Percentiles rank a stretch among this genome's conserved stretches.
Evolutionary conservation across 2,888 invertebrate species (phyloP).

Genomic region (Caenorhabditis sp.): DNA sequence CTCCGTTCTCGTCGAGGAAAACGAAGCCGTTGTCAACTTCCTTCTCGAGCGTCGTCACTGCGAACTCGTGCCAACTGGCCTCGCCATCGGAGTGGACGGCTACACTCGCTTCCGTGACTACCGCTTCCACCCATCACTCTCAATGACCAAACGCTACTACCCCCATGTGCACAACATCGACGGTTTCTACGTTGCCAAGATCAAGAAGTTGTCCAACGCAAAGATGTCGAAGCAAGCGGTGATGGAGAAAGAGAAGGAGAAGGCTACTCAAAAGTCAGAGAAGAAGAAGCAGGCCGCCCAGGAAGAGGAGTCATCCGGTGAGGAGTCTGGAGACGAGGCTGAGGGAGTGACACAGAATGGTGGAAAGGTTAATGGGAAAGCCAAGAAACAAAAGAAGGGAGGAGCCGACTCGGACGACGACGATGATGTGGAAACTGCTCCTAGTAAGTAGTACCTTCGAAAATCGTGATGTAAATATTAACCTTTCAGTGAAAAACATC

Average conservation of each 20-base stretch:
- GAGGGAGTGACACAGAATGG: not conserved
- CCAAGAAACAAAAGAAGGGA: conserved; percentile 18
- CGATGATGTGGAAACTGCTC: conserved; percentile 49
- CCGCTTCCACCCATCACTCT: conserved; percentile 93
- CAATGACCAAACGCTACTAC: conserved; percentile 93
- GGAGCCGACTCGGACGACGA: conserved; percentile 47
- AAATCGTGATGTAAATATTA: too few species aligned
- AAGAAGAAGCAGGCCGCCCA: conserved; percentile 37
- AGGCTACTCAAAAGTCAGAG: conserved; percentile 35
- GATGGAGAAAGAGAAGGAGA: conserved; percentile 50
- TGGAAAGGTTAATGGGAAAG: not conserved
- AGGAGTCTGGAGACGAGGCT: conserved; percentile 19
- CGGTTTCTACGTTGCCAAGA: conserved; percentile 98
- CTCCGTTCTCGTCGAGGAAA: conserved; percentile 97
- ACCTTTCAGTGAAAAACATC: conserved; percentile 65
- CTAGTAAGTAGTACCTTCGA: conserved; percentile 25
- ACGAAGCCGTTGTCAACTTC: conserved; percentile 97
- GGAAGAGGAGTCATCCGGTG: conserved; percentile 38
- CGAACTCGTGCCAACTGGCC: conserved; percentile 93
- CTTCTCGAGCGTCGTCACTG: conserved; percentile 93
- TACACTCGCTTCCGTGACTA: conserved; percentile 87
- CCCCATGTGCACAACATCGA: conserved; percentile 99
- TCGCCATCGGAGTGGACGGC: conserved; percentile 96
- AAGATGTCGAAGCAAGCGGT: conserved; percentile 68
- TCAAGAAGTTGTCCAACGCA: conserved; percentile 94